Base-by-base conservation (phyloP, 2,888 invertebrate species). In the Cancer borealis region DNA sequence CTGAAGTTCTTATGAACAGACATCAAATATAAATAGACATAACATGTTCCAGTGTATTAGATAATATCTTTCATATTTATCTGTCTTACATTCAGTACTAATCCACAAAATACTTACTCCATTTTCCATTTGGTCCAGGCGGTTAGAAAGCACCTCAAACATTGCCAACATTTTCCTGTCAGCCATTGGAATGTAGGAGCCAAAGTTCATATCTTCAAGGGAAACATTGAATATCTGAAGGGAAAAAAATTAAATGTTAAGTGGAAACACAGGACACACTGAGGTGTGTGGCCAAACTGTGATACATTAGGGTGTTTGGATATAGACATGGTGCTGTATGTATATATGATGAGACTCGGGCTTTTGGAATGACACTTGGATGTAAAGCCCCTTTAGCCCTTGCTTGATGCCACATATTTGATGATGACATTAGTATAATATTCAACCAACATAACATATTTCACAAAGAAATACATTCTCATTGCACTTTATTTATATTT, bases 71-170 rank as follows among this genome's bases (percentile, higher is more conserved):
- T 39, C 39, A 39, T 39, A 39, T 54, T 45, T 21, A 54, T 39
- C 12, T 21, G 8, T 21, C 39, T 17, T 39, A 6, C 60, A 21
- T 39, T 91, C 14, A 21, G 21, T 73, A 39, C 91, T 73, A 17
- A 3, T 60, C 54, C 54, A 12, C 10, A 17, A 8, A 47, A 17
- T 54, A 94, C 95, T 87, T 88, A 95, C 95, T 87, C 95, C 95
- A 47, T 93, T 66, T 93, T 95, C 94, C 66, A 95, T 94, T 92
- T 95, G 95, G 84, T 95, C 95, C 2, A 95, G 93, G 26, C 95
- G 92, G n/a, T 92, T 88, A 30, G 95, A 92, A n/a, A 95, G 89
- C 60, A 95, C 73, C 87, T 95, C 95, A 91, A 95, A 95, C 94
- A 95, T 95, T 26, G 91, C 94, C n/a, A 95, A 93, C 14, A 95